Conservation (phyloP, 2,113 vertebrate species). For the Propithecus coquereli region DNA sequence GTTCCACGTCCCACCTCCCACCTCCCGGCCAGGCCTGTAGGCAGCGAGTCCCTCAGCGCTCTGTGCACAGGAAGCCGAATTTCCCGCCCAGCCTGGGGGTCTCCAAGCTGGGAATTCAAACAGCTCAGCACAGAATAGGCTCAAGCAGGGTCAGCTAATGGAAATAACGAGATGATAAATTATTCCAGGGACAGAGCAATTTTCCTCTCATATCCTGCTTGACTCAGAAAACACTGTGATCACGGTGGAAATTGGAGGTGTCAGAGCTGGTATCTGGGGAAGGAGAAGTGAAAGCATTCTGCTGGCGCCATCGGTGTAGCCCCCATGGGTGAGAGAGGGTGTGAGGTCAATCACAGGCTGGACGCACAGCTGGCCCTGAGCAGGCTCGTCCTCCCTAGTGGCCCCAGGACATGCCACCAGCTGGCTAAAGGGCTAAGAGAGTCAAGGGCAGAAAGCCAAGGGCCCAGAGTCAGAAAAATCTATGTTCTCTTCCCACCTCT, state of each 20-base stretch:
- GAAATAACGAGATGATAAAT: conserved; percentile 63
- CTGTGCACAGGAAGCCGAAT: not conserved
- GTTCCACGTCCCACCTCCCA: not conserved
- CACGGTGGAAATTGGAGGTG: not conserved
- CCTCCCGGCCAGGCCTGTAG: accelerated
- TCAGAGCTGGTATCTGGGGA: not conserved
- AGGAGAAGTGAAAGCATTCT: not conserved
- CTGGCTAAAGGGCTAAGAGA: not conserved
- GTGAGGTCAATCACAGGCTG: not conserved
- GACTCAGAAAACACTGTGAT: conserved; percentile 47
- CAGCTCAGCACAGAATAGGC: not conserved
- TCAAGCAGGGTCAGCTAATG: conserved; percentile 48
- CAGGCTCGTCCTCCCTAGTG: not conserved
- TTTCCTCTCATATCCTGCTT: conserved; percentile 48
- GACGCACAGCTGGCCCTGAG: not conserved
- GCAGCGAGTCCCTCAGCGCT: not conserved
- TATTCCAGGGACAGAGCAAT: conserved; percentile 37
- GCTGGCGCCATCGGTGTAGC: accelerated
- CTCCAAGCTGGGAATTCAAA: conserved; percentile 57
- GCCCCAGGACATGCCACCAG: not conserved
- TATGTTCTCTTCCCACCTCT: not conserved
- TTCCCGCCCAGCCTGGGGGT: not conserved
- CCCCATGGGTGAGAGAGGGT: not conserved
- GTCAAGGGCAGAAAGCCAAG: not conserved
- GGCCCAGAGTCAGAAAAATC: not conserved